Evolutionary conservation across 2,888 invertebrate genomes (phyloP).

Genomic region (Dynastes hyllus): DNA sequence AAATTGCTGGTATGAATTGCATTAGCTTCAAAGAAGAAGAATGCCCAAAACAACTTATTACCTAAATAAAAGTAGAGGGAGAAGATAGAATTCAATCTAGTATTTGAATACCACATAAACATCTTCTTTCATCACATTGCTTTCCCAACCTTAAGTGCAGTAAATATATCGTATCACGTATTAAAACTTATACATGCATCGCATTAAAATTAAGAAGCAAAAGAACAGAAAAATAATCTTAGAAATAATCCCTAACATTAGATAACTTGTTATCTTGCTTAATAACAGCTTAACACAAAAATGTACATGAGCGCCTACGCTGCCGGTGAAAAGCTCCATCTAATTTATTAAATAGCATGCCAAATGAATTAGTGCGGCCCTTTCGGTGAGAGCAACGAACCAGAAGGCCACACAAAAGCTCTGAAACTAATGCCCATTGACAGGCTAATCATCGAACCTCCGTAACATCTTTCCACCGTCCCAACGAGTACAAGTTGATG

Average conservation of each 20-base stretch:
- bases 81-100: no score
- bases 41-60: no score
- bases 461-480: conserved; percentile 48
- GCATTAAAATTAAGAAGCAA: neutral
- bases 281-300: conserved; percentile 38
- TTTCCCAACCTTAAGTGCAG: neutral
- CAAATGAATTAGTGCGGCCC: conserved; percentile 53
- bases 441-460: conserved; percentile 63
- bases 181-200: no score
- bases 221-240: conserved; percentile 19
- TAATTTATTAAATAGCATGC: conserved; percentile 53
- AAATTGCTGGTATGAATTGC: no score
- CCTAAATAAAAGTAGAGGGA: no score
- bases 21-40: no score
- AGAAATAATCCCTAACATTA: conserved; percentile 26
- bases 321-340: conserved; percentile 25
- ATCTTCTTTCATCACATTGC: no score
- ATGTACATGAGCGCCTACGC: conserved; percentile 31
- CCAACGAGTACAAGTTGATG: conserved; percentile 34
- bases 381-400: conserved; percentile 58
- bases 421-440: conserved; percentile 65
- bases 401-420: conserved; percentile 62
- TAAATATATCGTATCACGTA: neutral
- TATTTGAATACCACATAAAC: neutral
- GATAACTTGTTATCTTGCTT: conserved; percentile 35